Base-by-base conservation (phyloP, 1,140 invertebrate species). In the Drosophila busckii region DNA sequence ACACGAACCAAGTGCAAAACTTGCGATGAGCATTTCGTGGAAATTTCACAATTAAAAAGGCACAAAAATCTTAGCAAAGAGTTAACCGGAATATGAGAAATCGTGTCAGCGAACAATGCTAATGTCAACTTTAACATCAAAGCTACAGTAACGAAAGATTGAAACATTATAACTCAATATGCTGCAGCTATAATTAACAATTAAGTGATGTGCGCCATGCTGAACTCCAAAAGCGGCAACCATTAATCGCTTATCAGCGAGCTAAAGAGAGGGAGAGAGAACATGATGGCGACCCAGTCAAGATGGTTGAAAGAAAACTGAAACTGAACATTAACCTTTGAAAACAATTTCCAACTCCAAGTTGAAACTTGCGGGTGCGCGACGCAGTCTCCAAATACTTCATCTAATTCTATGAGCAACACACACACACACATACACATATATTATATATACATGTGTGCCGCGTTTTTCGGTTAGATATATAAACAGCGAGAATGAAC, bases 1-100 rank as follows among this genome's bases (percentile, higher is more conserved):
- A 73, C 68, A 73, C 64, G 67, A 78, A 78, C 44, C 54, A 59
- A 59, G 31, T 53, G 31, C 25, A 32, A 78, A 78, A 59, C 63
- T 68, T 46, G 73, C 53, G 55, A 60, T 32, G 41, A 68, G 73
- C 63, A 73, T 80, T 80, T 80, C 73, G 73, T 80, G 73, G 73
- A 80, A 80, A 69, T 80, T 80, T 80, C 73, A 80, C 73, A 80
- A 80, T 80, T 80, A 80, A 82, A 76, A 75, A 35, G 60, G 53
- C 65, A 75, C 49, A 59, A 75, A 29, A 80, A 49, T 52, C 64
- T 80, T 80, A 69, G 75, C 42, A 82, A 73, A 80, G 68, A 73
- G 26, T 82, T 73, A 80, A 82, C 75, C 61, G 73, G 73, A 82
- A 80, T 73, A 80, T 50, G 54, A 52, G 68, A 78, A 78, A 68